phyloP scores from a whole-genome alignment of 2,797 vertebrate species.

The Notolabrus celidotus region DNA sequence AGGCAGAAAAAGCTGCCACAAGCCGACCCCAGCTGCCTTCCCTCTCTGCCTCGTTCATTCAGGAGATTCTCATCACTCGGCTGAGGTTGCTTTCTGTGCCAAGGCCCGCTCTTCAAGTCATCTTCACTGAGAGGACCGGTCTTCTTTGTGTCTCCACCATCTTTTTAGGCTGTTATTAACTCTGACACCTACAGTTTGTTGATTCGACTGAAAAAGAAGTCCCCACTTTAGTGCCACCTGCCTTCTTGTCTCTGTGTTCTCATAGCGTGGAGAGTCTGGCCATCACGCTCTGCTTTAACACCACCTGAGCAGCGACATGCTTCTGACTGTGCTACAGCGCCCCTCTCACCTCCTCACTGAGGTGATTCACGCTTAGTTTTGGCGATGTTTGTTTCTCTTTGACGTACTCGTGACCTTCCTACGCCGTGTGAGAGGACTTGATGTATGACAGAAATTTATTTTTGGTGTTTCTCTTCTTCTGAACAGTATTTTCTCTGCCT shows the following conservation, averaged over 20 bases:
- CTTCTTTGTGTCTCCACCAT: conserved; percentile 37
- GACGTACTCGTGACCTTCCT: conserved; percentile 68
- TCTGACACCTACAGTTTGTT: conserved; percentile 35
- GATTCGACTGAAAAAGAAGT: conserved; percentile 26
- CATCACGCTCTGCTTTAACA: no score
- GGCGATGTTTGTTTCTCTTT: conserved; percentile 61
- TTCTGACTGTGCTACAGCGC: conserved; percentile 50
- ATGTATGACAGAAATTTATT: conserved; percentile 80
- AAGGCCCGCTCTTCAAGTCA: conserved; percentile 45
- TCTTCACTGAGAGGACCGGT: conserved; percentile 15
- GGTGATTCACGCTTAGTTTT: conserved; percentile 41
- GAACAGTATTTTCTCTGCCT: conserved; percentile 87
- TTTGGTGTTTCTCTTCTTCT: conserved; percentile 83
- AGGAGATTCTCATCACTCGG: conserved; percentile 53
- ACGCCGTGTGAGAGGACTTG: conserved; percentile 56
- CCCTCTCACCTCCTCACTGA: conserved; percentile 45
- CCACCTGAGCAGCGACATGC: conserved; percentile 40
- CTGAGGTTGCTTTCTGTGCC: conserved; percentile 60
- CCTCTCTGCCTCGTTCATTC: conserved; percentile 62
- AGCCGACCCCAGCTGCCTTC: conserved; percentile 74
- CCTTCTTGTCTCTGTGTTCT: conserved; percentile 47
- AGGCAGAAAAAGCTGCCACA: conserved; percentile 68
- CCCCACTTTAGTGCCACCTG: conserved; percentile 44
- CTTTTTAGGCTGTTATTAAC: conserved; percentile 35
- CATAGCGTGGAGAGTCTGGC: conserved; percentile 39